Evolutionary conservation across 2,113 vertebrate species (phyloP).

Genomic region (Nanorana parkeri): DNA sequence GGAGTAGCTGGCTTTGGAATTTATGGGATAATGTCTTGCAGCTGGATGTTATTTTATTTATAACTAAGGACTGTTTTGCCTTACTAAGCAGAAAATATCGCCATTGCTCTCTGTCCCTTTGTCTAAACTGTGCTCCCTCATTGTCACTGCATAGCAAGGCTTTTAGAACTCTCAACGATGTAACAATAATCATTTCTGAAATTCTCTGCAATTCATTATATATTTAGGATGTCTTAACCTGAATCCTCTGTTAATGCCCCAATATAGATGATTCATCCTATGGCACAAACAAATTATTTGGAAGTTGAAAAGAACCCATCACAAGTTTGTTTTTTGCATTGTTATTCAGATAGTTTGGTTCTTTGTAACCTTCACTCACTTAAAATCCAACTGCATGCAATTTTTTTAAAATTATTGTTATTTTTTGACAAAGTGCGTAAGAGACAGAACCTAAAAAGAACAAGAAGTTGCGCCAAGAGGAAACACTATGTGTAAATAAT

Average conservation of each 20-base stretch:
- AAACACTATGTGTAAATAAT: too few species aligned
- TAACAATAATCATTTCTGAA: conserved; percentile 9
- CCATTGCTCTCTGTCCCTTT: conserved; percentile 31
- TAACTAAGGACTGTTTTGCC: conserved; percentile 33
- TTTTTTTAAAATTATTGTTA: too few species aligned
- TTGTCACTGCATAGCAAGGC: background rate
- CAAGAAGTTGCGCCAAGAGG: too few species aligned
- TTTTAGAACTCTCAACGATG: background rate
- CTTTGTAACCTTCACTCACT: too few species aligned
- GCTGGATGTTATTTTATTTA: conserved; percentile 41
- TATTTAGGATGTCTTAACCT: background rate
- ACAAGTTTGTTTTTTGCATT: background rate
- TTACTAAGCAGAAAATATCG: conserved; percentile 39
- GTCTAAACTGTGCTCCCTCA: conserved; percentile 23
- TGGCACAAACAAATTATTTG: background rate
- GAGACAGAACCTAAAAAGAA: too few species aligned
- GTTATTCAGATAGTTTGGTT: too few species aligned
- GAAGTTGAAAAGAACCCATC: background rate
- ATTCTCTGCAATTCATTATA: background rate
- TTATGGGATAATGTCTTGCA: conserved; percentile 48
- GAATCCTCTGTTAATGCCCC: background rate
- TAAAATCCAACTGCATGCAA: too few species aligned
- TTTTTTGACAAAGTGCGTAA: too few species aligned
- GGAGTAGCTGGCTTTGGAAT: conserved; percentile 44
- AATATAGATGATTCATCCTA: background rate